A percentile compares a stretch with the other conserved stretches of the same genome.
These are phyloP conservation scores for Drosophila melanocephala DNA, from an alignment of 2,888 invertebrate genomes.

Conservation along the genomic window DNA sequence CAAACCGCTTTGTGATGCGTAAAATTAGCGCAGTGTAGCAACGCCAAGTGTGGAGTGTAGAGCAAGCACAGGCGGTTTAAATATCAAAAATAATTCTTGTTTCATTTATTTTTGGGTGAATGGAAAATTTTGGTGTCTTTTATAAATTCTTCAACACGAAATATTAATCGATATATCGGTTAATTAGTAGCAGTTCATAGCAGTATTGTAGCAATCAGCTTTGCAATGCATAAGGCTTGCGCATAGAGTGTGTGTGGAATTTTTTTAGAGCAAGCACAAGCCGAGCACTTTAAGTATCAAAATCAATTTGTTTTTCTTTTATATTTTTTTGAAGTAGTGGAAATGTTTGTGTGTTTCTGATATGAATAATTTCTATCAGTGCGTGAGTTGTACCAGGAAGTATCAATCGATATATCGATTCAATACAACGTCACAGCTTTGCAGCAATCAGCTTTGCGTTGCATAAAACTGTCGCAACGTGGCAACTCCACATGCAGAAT, in stretches of 20 bases:
- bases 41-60: background rate
- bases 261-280: background rate
- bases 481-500: slow-evolving; percentile 32
- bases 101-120: background rate
- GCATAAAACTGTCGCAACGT: background rate
- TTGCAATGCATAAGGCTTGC: background rate
- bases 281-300: background rate
- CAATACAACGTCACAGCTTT: background rate
- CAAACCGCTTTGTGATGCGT: background rate
- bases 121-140: background rate
- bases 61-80: background rate
- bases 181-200: background rate
- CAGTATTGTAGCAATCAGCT: background rate
- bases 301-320: background rate
- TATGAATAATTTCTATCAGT: background rate
- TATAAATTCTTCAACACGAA: background rate
- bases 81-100: background rate
- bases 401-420: background rate
- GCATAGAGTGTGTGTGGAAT: background rate
- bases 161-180: background rate
- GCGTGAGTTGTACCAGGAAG: background rate
- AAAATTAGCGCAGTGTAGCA: background rate
- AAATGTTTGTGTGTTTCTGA: background rate
- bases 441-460: slow-evolving; percentile 25
- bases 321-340: background rate